Base-by-base conservation (phyloP, 2,888 invertebrate species). In the Ichneumoninae sp. region DNA sequence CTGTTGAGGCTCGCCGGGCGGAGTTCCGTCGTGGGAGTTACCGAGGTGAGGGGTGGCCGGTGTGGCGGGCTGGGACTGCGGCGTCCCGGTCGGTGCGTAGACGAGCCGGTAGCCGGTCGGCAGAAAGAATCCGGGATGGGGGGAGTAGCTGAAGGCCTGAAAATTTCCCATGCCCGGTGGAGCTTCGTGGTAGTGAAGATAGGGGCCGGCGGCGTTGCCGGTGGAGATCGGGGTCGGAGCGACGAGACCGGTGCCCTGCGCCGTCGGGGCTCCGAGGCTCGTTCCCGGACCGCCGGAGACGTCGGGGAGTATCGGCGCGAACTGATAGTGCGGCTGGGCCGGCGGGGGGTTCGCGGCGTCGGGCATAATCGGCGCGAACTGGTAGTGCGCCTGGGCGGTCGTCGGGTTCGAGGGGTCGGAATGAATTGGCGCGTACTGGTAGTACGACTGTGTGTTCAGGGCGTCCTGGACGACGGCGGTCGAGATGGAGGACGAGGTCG, bases 91-190 rank as follows among this genome's bases (percentile, higher is more conserved):
- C 1, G 93, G 92, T 40, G 93, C 92, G 75, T 93, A 93, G 54
- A 93, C 90, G 50, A 93, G 84, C 50, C 92, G 89, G 79, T 93
- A 93, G 60, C 93, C 93, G 70, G 93, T 91, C 1, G 93, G 93
- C 74, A 93, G 85, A 79, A 93, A 93, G 87, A 93, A 92, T 50
- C 93, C 91, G n/a, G 93, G 91, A 70, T 92, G 91, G 1, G 93
- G 89, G 10, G 93, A 89, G 80, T 91, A 92, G 70, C 91, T 90
- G 66, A 93, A 93, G 6, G 92, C 87, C 83, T 91, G 92, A 83
- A 93, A 91, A 85, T 92, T 92, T 47, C 91, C 77, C 73, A 92
- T 83, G n/a, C 89, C 81, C 22, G 91, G 86, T 71, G 90, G 88
- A 57, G 89, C 88, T 57, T 92, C 92, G 70, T 92, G 91, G 83